These are phyloP conservation scores for Leptonema lineaticorne DNA, from an alignment of 1,140 invertebrate genomes.

Conservation along the genomic window DNA sequence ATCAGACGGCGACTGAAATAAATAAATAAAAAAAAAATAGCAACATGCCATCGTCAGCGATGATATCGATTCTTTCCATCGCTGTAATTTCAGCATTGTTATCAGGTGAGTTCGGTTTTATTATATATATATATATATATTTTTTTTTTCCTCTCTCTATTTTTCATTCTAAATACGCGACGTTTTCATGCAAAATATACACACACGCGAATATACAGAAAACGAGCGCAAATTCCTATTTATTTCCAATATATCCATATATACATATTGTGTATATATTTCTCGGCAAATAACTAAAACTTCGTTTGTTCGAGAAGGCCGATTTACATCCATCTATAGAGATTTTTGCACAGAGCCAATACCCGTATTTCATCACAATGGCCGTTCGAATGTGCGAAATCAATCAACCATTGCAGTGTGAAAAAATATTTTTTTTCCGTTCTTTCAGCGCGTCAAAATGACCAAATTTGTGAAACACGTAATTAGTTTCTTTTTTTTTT, in stretches of 20 bases:
- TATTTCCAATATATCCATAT: no score
- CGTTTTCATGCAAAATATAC: no score
- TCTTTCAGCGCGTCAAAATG: no score
- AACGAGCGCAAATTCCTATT: no score
- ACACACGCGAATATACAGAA: no score
- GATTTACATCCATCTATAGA: background rate
- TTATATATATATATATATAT: background rate
- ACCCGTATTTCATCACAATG: slow-evolving; percentile 8
- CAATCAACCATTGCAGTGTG: slow-evolving; percentile 28
- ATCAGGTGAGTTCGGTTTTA: background rate
- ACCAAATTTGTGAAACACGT: no score
- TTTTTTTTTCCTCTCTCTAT: no score
- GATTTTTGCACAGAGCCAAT: no score
- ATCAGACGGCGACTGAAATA: no score
- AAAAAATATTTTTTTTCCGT: background rate
- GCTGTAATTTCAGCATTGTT: slow-evolving; percentile 8
- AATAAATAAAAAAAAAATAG: no score
- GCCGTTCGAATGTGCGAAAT: slow-evolving; percentile 15
- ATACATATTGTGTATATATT: background rate
- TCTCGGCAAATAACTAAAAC: background rate
- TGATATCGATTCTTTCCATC: background rate
- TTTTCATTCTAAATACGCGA: no score
- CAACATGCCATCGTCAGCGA: slow-evolving; percentile 13
- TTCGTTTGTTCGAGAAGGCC: slow-evolving; percentile 7
- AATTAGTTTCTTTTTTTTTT: no score